These are phyloP conservation scores for Megaleporinus macrocephalus DNA, from an alignment of 2,113 vertebrate species.

Conservation along the genomic window DNA sequence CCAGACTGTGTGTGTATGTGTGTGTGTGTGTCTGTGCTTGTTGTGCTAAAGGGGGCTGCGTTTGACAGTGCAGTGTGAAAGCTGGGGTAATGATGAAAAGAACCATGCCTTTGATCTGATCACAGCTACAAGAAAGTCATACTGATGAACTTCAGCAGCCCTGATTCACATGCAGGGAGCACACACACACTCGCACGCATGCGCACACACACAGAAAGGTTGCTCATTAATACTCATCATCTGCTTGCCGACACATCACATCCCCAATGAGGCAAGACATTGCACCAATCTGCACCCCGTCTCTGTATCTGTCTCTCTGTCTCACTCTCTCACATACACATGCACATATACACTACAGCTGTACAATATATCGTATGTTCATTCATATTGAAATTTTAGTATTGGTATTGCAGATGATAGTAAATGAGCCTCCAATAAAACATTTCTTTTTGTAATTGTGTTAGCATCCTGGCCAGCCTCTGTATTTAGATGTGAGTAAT, in stretches of 20 bases:
- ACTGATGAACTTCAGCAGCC: conserved; percentile 41
- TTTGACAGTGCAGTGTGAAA: conserved; percentile 15
- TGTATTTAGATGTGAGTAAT: no score
- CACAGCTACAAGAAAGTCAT: conserved; percentile 48
- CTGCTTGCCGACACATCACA: conserved; percentile 52
- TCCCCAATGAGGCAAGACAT: conserved; percentile 56
- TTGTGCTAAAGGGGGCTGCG: conserved; percentile 13
- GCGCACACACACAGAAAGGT: conserved; percentile 18
- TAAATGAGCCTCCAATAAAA: neutral
- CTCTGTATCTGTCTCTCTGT: conserved; percentile 20
- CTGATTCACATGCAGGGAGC: conserved; percentile 29
- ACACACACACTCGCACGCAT: conserved; percentile 9
- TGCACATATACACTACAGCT: neutral
- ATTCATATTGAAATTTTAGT: neutral
- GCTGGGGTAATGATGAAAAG: conserved; percentile 45
- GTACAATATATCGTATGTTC: neutral
- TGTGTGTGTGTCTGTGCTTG: conserved; percentile 4
- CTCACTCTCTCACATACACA: conserved; percentile 24
- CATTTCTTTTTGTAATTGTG: no score
- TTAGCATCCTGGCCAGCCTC: no score
- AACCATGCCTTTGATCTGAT: conserved; percentile 52
- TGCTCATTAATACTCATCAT: conserved; percentile 61
- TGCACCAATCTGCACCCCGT: conserved; percentile 35
- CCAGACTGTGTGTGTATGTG: neutral
- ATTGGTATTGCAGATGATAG: neutral